phyloP scores from a whole-genome alignment of 1,140 invertebrate genomes.

The Antheraea mylitta region DNA sequence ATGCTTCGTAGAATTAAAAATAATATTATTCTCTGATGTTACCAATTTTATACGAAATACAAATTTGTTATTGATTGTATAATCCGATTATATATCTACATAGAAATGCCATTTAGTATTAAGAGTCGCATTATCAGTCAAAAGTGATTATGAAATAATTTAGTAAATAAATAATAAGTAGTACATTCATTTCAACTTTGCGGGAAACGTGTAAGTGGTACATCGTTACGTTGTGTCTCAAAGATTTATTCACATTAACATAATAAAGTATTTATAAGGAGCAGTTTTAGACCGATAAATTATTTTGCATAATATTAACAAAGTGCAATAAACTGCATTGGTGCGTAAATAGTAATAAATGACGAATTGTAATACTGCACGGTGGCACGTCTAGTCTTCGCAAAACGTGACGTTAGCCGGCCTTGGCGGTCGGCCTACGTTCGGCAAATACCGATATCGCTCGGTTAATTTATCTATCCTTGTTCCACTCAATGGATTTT shows the following conservation, averaged over 20 bases:
- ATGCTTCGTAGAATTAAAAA: too few relatives aligned
- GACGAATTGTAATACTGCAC: slow-evolving; percentile 23
- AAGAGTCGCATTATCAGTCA: neutral
- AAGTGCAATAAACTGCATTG: slow-evolving; percentile 41
- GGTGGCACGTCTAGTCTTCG: slow-evolving; percentile 59
- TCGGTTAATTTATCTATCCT: slow-evolving; percentile 41
- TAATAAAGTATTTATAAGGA: neutral
- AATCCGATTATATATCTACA: neutral
- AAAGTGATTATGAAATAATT: neutral
- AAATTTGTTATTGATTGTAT: neutral
- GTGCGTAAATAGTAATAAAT: slow-evolving; percentile 21
- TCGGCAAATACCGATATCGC: slow-evolving; percentile 41
- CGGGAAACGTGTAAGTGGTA: too few relatives aligned
- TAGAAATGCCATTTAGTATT: neutral
- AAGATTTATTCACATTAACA: neutral
- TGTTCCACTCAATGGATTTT: slow-evolving; percentile 56
- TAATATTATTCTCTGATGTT: neutral
- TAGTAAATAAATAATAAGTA: too few relatives aligned
- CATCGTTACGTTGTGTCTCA: too few relatives aligned
- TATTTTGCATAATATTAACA: slow-evolving; percentile 15
- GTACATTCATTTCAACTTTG: too few relatives aligned
- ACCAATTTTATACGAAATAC: neutral
- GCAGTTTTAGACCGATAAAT: too few relatives aligned
- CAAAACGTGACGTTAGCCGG: slow-evolving; percentile 63
- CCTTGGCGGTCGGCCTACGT: slow-evolving; percentile 57